Conservation (phyloP, 2,888 invertebrate genomes). For the Eremobia ochroleuca region DNA sequence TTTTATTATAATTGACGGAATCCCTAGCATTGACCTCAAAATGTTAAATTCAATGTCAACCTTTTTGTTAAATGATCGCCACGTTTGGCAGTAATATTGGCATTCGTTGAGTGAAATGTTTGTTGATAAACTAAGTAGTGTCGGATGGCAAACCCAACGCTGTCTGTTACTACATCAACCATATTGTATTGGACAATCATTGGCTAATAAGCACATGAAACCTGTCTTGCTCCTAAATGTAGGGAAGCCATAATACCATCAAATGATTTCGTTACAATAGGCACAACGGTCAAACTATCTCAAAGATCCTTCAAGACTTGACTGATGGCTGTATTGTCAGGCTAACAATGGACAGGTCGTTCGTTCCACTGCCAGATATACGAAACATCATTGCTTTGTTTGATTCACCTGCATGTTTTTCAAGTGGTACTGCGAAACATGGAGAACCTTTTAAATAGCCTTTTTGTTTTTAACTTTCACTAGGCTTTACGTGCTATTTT, state of each 20-base stretch:
- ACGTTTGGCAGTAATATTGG: conserved; percentile 2
- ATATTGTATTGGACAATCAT: conserved; percentile 10
- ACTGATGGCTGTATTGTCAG: conserved; percentile 78
- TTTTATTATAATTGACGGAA: conserved; percentile 18
- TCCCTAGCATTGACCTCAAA: conserved; percentile 40
- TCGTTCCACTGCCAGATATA: conserved; percentile 69
- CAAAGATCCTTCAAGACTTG: conserved; percentile 70
- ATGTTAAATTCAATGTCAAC: conserved; percentile 30
- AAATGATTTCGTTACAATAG: conserved; percentile 63
- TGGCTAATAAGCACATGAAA: conserved; percentile 25
- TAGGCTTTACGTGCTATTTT: conserved; percentile 35
- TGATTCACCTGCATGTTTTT: conserved; percentile 62
- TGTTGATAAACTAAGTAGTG: conserved; percentile 28
- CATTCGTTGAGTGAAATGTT: conserved; percentile 2
- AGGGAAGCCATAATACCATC: conserved; percentile 47
- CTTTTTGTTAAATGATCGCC: background rate
- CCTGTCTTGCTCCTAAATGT: conserved; percentile 17
- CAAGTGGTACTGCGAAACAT: conserved; percentile 66
- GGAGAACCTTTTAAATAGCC: conserved; percentile 70
- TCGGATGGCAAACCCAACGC: background rate
- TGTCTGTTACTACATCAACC: conserved; percentile 16
- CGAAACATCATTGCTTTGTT: conserved; percentile 68
- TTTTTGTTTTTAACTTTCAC: conserved; percentile 62
- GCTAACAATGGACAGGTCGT: conserved; percentile 74
- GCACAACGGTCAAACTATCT: conserved; percentile 64